Evolutionary conservation across 2,888 invertebrate genomes (phyloP).

Genomic region (Ectemnius cavifrons): DNA sequence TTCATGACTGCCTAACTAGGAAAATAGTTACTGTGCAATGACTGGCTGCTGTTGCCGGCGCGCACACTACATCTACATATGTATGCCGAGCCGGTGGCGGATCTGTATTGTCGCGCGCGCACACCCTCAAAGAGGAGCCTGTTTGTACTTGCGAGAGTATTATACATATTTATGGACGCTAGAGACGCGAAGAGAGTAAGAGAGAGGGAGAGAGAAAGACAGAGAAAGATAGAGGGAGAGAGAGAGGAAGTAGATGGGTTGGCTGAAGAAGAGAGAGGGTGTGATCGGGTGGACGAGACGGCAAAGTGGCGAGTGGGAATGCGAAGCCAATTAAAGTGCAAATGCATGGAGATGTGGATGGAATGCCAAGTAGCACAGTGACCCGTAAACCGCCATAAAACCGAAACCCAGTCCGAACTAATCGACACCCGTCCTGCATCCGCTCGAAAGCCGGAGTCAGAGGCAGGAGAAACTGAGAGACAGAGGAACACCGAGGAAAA

Average conservation of each 20-base stretch:
- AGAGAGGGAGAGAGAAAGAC: conserved; percentile 38
- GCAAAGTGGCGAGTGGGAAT: conserved; percentile 36
- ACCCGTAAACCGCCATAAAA: conserved; percentile 69
- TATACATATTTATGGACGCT: conserved; percentile 66
- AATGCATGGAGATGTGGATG: conserved; percentile 74
- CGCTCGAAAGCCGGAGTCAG: not conserved
- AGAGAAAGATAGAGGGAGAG: conserved; percentile 24
- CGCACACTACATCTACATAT: not conserved
- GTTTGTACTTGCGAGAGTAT: conserved; percentile 20
- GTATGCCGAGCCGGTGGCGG: not conserved
- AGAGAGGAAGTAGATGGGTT: too few relatives aligned
- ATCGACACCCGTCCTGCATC: conserved; percentile 44
- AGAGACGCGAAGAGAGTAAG: conserved; percentile 37
- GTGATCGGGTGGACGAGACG: conserved; percentile 31
- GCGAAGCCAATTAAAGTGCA: conserved; percentile 75
- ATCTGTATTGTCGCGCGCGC: conserved; percentile 22
- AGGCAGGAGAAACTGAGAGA: not conserved
- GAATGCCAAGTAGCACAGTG: conserved; percentile 70
- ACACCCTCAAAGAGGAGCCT: not conserved
- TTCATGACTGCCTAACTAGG: conserved; percentile 53
- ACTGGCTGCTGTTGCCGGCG: conserved; percentile 10
- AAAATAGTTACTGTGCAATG: conserved; percentile 48
- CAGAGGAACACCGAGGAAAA: not conserved
- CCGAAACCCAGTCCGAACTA: conserved; percentile 48
- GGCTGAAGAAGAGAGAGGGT: conserved; percentile 27